phyloP scores from a whole-genome alignment of 2,888 invertebrate genomes.

The Hydraecia micacea region DNA sequence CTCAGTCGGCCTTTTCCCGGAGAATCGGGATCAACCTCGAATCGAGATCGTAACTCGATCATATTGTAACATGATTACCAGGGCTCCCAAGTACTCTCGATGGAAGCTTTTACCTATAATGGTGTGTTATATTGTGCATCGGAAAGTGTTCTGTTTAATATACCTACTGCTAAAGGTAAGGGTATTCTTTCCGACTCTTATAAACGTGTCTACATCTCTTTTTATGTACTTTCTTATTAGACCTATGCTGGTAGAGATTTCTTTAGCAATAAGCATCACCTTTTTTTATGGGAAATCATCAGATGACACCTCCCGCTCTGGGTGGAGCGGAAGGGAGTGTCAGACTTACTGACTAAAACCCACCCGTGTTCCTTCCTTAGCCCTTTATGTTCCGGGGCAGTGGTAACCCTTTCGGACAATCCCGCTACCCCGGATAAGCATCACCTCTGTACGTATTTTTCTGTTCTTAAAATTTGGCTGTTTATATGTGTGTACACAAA shows the following conservation, averaged over 20 bases:
- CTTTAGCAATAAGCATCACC: not conserved
- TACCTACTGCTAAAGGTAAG: not conserved
- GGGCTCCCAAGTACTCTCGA: slow-evolving; percentile 75
- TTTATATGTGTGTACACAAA: no score
- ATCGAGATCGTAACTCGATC: slow-evolving; percentile 85
- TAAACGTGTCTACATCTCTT: not conserved
- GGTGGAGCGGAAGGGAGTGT: no score
- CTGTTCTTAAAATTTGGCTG: no score
- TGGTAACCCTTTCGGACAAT: no score
- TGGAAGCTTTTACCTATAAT: slow-evolving; percentile 86
- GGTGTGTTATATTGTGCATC: slow-evolving; percentile 76
- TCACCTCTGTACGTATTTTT: not conserved
- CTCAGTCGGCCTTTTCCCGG: slow-evolving; percentile 73
- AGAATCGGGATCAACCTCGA: slow-evolving; percentile 80
- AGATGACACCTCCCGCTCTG: no score
- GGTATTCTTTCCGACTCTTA: not conserved
- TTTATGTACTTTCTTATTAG: not conserved
- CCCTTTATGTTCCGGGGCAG: no score
- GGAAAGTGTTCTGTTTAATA: slow-evolving; percentile 36
- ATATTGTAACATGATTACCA: slow-evolving; percentile 86
- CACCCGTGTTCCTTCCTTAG: no score
- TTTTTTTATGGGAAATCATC: no score
- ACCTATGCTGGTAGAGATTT: not conserved
- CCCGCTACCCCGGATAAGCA: no score
- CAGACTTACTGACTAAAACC: no score